Evolutionary conservation across 1,140 invertebrate genomes (phyloP), one percentile per base, ranked within the genome.

Genomic region (Stegodyphus dumicola): DNA sequence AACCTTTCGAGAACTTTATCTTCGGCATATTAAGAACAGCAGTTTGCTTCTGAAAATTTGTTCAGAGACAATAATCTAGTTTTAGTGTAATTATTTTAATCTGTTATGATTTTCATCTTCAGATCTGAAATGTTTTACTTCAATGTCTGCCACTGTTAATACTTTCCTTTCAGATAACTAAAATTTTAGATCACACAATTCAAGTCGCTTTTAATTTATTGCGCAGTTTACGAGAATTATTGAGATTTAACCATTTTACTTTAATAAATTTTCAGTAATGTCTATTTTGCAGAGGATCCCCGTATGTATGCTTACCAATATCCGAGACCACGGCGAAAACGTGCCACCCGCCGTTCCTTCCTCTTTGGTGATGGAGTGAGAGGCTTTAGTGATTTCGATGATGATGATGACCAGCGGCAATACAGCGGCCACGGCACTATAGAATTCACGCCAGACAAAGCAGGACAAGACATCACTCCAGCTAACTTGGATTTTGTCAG

Each of bases 381-480:
- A 17, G 80, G 79, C 66, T 85, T 85, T 17, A 87, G 80, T 56
- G 85, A 86, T 17, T 71, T 52, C 64, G 90, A 90, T 64, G 90
- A 91, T 53, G 91, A 91, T 11, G 89, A 88, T 13, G 75, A 87
- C 49, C 17, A 18, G 0, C 51, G 53, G 17, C 17, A 69, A 17
- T 73, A 53, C 54, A 53, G 66, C 51, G 65, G 91, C 9, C 89
- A 89, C 15, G 91, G 91, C 11, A 92, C 92, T 15, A 88, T 97
- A 49, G 96, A 97, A 89, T 96, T 97, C 90, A 94, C 94, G 64
- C 95, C 96, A 2, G 95, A 96, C 71, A 97, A 96, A 91, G 96
- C 95, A 0, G 96, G 96, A 7, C 94, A 94, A 89, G 96, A 97
- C 90, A 95, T 96, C n/a, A 96, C 95, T 9, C 96, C 96, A 6